Evolutionary conservation across 2,888 invertebrate species (phyloP).

Genomic region (Automeris io): DNA sequence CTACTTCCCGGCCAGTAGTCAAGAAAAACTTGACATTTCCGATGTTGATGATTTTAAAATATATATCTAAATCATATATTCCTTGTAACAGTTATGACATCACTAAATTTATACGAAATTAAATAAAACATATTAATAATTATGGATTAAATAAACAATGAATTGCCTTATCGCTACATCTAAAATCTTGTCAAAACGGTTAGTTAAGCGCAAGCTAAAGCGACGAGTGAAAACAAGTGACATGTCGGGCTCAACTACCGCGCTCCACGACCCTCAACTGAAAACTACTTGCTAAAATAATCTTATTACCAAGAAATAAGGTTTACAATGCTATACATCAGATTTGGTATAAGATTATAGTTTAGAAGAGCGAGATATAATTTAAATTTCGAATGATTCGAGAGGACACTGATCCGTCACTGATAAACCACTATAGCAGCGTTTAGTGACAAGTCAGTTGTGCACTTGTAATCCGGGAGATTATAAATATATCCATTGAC

Average conservation of each 20-base stretch:
- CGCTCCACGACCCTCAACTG: constrained; percentile 22
- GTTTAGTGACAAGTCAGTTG: constrained; percentile 69
- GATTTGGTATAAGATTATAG: constrained; percentile 21
- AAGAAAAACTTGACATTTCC: too few species aligned
- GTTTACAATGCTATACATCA: constrained; percentile 20
- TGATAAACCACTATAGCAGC: constrained; percentile 63
- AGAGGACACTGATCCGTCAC: constrained; percentile 71
- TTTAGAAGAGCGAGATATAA: constrained; percentile 48
- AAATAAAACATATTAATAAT: constrained; percentile 2
- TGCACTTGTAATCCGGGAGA: constrained; percentile 58
- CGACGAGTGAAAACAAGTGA: constrained; percentile 68
- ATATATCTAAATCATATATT: too few species aligned
- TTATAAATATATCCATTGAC: constrained; percentile 48
- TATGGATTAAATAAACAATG: constrained; percentile 4
- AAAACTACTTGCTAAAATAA: neutral
- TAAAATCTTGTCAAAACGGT: constrained; percentile 72
- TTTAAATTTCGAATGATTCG: constrained; percentile 64
- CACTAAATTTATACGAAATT: too few species aligned
- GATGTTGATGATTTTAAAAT: too few species aligned
- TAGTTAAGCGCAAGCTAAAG: constrained; percentile 70
- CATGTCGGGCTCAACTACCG: constrained; percentile 37
- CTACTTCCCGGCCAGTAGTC: too few species aligned
- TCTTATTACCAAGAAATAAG: constrained; percentile 18
- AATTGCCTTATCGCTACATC: constrained; percentile 39
- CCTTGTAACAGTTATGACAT: too few species aligned